phyloP scores from a whole-genome alignment of 1,140 invertebrate species.

The Orchesella cincta region DNA sequence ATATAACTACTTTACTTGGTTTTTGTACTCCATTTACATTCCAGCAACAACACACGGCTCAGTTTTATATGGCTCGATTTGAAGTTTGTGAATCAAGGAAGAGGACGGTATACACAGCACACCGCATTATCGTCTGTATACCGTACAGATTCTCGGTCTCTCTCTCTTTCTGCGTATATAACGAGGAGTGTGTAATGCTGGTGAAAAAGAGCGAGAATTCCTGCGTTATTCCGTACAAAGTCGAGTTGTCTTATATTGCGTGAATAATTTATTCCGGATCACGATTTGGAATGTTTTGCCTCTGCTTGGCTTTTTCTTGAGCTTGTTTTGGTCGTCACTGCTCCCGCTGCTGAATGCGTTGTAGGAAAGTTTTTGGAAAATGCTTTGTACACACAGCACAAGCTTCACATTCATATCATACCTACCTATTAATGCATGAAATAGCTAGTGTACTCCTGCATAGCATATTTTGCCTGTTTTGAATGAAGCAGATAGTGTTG shows the following conservation, averaged over 20 bases:
- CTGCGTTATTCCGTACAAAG: slow-evolving; percentile 21
- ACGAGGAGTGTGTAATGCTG: too few relatives aligned
- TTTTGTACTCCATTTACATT: too few relatives aligned
- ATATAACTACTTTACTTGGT: too few relatives aligned
- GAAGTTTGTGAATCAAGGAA: too few relatives aligned
- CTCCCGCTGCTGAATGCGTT: not conserved
- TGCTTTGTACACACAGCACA: slow-evolving; percentile 6
- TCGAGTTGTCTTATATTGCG: slow-evolving; percentile 25
- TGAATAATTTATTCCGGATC: slow-evolving; percentile 45
- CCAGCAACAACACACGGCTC: too few relatives aligned
- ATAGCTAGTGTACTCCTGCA: not conserved
- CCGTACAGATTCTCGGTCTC: too few relatives aligned
- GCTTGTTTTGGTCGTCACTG: not conserved
- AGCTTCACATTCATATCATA: slow-evolving; percentile 10
- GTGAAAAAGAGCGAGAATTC: not conserved
- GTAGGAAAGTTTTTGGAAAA: not conserved
- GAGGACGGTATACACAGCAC: too few relatives aligned
- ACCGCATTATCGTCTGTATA: too few relatives aligned
- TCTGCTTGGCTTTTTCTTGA: not conserved
- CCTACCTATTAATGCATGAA: slow-evolving; percentile 17
- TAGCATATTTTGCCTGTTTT: not conserved
- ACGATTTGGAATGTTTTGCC: slow-evolving; percentile 35
- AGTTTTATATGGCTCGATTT: too few relatives aligned
- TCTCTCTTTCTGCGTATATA: too few relatives aligned
- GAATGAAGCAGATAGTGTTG: not conserved